phyloP scores from a whole-genome alignment of 2,797 vertebrate genomes.

The Kryptolebias ocellatus region DNA sequence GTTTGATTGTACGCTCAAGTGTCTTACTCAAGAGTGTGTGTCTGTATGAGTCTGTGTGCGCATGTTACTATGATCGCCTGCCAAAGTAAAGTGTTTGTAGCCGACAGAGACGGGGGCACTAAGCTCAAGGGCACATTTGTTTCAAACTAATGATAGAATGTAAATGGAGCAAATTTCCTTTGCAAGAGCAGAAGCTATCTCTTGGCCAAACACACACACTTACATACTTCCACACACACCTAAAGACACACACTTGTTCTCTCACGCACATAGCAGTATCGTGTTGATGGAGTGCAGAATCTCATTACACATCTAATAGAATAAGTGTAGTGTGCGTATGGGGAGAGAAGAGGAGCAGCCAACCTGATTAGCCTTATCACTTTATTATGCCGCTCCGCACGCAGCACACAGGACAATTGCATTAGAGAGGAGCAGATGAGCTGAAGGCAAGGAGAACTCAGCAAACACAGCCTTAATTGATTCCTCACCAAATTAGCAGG shows the following conservation, averaged over 20 bases:
- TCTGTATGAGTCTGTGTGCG: slow-evolving; percentile 25
- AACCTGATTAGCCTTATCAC: slow-evolving; percentile 97
- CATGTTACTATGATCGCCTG: slow-evolving; percentile 76
- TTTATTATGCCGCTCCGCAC: slow-evolving; percentile 95
- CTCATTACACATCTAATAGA: slow-evolving; percentile 99
- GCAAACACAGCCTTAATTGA: slow-evolving; percentile 85
- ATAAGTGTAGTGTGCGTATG: slow-evolving; percentile 95
- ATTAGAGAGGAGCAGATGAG: slow-evolving; percentile 94
- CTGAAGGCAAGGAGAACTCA: slow-evolving; percentile 90
- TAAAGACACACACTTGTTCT: slow-evolving; percentile 34
- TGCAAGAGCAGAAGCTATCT: slow-evolving; percentile 80
- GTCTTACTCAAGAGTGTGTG: slow-evolving; percentile 35
- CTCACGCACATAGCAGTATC: slow-evolving; percentile 68
- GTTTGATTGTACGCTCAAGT: slow-evolving; percentile 48
- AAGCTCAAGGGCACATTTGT: slow-evolving; percentile 91
- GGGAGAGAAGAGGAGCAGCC: slow-evolving; percentile 82
- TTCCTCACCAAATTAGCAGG: slow-evolving; percentile 87
- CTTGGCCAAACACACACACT: slow-evolving; percentile 58
- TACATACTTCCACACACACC: slow-evolving; percentile 41
- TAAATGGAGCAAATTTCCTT: slow-evolving; percentile 91
- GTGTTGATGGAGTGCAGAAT: slow-evolving; percentile 91
- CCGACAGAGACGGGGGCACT: slow-evolving; percentile 77
- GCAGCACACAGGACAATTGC: slow-evolving; percentile 95
- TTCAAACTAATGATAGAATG: slow-evolving; percentile 96
- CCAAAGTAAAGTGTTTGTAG: slow-evolving; percentile 85